Base-by-base conservation (phyloP, 2,888 invertebrate genomes). In the Cyclophora punctaria region DNA sequence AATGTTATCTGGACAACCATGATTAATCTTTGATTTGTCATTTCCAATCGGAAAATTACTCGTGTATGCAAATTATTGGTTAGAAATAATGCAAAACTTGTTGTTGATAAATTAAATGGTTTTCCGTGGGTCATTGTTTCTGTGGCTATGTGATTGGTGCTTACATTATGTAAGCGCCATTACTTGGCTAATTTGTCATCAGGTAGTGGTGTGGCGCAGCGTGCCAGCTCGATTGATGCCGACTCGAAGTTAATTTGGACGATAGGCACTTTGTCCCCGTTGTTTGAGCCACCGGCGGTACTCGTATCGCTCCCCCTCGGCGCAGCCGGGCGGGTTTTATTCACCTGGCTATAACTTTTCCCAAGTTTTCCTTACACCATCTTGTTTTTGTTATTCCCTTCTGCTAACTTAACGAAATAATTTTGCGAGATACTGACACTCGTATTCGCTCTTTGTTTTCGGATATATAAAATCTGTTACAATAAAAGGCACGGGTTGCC, bases 301-400 rank as follows among this genome's bases (percentile, higher is more conserved):
- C 37, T 53, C 57, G 51, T 51, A 58, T 49, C 44, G 48, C 50
- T 46, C 55, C 61, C 61, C 61, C 59, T 61, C 61, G 57, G 53
- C 59, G 59, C 60, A 52, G 59, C 59, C 57, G 58, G 57, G 55
- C 58, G 57, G 49, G 45, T 48, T 60, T 57, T 60, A 60, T 59
- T 56, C 61, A 61, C 57, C 61, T 59, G 59, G 58, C 52, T 57
- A 54, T 59, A 61, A 61, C 59, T 59, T 58, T 57, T 50, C 53
- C 51, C 49, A 48, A 56, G 59, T 61, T 59, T 61, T 49, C 51
- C 57, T 48, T 53, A 53, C 56, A 56, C 61, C 61, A 59, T 58
- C 59, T 61, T 61, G 61, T 61, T 61, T 61, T 61, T 59, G 57
- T 61, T 60, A 58, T 59, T 57, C 57, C 57, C 56, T 59, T 61